Percentiles rank a stretch among this genome's conserved stretches.
phyloP scores from a whole-genome alignment of 2,888 invertebrate genomes.

The Dinocampus coccinellae region DNA sequence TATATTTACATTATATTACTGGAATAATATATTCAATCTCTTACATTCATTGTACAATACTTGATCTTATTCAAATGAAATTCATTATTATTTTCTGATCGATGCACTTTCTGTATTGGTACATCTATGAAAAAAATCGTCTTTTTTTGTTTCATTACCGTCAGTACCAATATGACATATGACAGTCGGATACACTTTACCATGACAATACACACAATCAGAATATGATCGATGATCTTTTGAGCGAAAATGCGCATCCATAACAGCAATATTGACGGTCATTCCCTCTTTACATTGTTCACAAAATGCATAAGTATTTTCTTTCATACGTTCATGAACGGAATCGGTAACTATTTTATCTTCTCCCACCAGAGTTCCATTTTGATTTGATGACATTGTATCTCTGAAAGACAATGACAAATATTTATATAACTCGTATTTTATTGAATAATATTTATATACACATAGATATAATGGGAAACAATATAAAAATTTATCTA shows the following conservation, averaged over 20 bases:
- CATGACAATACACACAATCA: conserved; percentile 57
- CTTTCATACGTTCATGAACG: conserved; percentile 58
- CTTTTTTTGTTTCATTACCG: conserved; percentile 41
- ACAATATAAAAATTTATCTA: too few relatives aligned
- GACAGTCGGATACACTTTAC: conserved; percentile 59
- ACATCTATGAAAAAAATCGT: conserved; percentile 57
- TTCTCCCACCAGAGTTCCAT: background rate
- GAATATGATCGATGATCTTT: conserved; percentile 51
- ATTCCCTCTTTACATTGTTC: conserved; percentile 54
- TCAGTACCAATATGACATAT: conserved; percentile 41
- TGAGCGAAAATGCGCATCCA: conserved; percentile 57
- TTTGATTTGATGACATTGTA: conserved; percentile 5
- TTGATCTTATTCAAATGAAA: too few relatives aligned
- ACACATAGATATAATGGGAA: too few relatives aligned
- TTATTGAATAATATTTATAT: too few relatives aligned
- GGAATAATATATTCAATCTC: conserved; percentile 7
- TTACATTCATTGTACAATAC: too few relatives aligned
- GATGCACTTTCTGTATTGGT: conserved; percentile 18
- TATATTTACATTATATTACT: too few relatives aligned
- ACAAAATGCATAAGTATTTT: conserved; percentile 51
- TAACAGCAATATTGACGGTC: conserved; percentile 49
- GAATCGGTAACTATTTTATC: conserved; percentile 53
- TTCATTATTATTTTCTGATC: too few relatives aligned
- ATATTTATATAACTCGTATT: background rate
- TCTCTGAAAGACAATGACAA: background rate